Evolutionary conservation across 2,888 invertebrate genomes (phyloP).

Genomic region (Zaprionus obscuricornis): DNA sequence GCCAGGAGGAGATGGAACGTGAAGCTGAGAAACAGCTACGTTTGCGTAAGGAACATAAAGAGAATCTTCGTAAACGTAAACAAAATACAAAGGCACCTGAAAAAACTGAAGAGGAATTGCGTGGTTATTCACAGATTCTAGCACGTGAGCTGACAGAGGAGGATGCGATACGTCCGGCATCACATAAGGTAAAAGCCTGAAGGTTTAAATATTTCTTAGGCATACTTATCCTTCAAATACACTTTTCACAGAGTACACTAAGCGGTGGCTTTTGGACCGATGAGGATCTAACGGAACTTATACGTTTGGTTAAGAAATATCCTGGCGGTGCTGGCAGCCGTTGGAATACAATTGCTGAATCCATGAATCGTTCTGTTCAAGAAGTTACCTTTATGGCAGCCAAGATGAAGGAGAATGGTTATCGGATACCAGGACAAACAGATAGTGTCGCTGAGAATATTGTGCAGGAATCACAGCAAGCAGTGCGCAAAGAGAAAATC

Average conservation of each 20-base stretch:
- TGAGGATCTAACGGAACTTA: constrained; percentile 92
- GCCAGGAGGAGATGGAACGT: constrained; percentile 82
- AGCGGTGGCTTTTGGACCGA: constrained; percentile 95
- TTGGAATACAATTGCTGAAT: constrained; percentile 96
- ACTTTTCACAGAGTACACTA: constrained; percentile 56
- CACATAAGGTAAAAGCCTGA: constrained; percentile 68
- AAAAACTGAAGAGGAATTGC: constrained; percentile 84
- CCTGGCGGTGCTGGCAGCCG: constrained; percentile 93
- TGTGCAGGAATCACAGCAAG: constrained; percentile 85
- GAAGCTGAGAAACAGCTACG: constrained; percentile 83
- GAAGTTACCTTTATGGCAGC: constrained; percentile 96
- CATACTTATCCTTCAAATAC: no score
- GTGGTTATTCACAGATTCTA: constrained; percentile 84
- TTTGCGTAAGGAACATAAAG: constrained; percentile 83
- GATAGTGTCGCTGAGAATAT: constrained; percentile 85
- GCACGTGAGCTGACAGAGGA: constrained; percentile 80
- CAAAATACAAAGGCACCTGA: constrained; percentile 87
- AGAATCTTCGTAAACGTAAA: constrained; percentile 84
- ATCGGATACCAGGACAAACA: constrained; percentile 85
- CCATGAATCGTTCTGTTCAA: constrained; percentile 88
- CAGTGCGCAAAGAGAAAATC: constrained; percentile 86
- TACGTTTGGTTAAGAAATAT: constrained; percentile 92
- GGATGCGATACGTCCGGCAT: constrained; percentile 80
- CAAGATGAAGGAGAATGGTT: constrained; percentile 90
- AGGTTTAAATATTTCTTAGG: not conserved